Base-by-base conservation (phyloP, 2,797 vertebrate species). In the Trematomus bernacchii region DNA sequence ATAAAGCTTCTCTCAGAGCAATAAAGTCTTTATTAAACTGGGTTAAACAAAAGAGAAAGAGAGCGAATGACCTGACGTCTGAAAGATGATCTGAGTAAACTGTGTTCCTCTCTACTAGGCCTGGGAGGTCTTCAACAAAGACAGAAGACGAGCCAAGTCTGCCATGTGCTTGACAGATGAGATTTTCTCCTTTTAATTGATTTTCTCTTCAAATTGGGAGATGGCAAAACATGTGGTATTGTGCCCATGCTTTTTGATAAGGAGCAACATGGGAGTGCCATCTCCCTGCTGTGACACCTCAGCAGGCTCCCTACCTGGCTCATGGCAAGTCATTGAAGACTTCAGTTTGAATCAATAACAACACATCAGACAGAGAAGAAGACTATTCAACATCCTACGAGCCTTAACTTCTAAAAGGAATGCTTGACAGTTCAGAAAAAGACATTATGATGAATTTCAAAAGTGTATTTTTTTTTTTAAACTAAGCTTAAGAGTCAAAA, bases 21-120 rank as follows among this genome's bases (percentile, higher is more conserved):
- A 91, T 91, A 88, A 85, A 87, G 70, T 84, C 77, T 87, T 91
- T 90, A 90, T 94, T 90, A 91, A 91, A 83, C 62, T 73, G 74
- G 71, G 88, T 88, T 86, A 87, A 92, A 91, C 86, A 81, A 90
- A 85, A 52, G 30, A 77, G 82, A 85, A 79, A 23, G 53, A 81
- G n/a, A 50, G 37, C 76, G 37, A 43, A 64, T 66, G 50, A 71
- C 60, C 65, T 78, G 58, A 75, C 73, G 65, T 75, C 77, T 74
- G 27, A 73, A 64, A 62, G 51, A 74, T 71, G 58, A 76, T 75
- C 51, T 57, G 52, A 87, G 64, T 84, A 87, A 86, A 86, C 30
- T 37, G 73, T 19, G 47, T 51, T 83, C 42, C 19, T 70, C 82
- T 89, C 54, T 66, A 64, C 54, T 63, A 23, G 62, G 64, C 85